Evolutionary conservation across 1,140 invertebrate genomes (phyloP), one percentile per base, ranked within the genome.

Genomic region (Pogonognathellus flavescens): DNA sequence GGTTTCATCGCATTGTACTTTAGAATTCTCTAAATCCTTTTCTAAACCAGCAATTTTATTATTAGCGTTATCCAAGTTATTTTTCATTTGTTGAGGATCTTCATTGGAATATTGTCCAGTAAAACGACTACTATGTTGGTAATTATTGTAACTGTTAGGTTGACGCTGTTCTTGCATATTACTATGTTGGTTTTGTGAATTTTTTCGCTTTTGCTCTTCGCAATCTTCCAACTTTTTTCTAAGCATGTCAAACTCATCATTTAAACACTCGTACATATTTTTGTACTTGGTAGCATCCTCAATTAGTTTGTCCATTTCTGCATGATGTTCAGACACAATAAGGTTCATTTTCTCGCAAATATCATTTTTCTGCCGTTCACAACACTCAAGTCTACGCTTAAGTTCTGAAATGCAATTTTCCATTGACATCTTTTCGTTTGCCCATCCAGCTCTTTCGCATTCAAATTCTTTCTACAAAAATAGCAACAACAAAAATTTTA

Each of bases 221-320:
- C 49, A 72, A 53, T 83, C 82, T 18, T 20, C n/a, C 8, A 86
- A 53, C 52, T 86, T 76, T 41, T 31, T 55, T 20, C 22, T 4
- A 11, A 84, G 18, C 10, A 20, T 55, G 55, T 81, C 50, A 13
- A 53, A 8, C 13, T 53, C 50, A 14, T 53, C 52, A 55, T 59
- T 53, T 50, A 55, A 20, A 16, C 60, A 10, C 18, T 87, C 86
- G 22, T 62, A 87, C 25, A 86, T 13, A 0, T 50, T 50, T 84
- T 80, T 83, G 20, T 82, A 87, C n/a, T 81, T 84, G 6, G 80
- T 20, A 57, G 70, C 83, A n/a, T 86, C 82, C 18, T 25, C 53
- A 55, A 52, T 85, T 11, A 87, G 31, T 6, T 66, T 66, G 49
- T 88, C 86, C 86, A 87, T 82, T 72, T 87, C 88, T 8, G 14